A percentile compares a stretch with the other conserved stretches of the same genome.
These are phyloP conservation scores for Poeciliopsis prolifica DNA, from an alignment of 2,113 vertebrate species.

Conservation along the genomic window DNA sequence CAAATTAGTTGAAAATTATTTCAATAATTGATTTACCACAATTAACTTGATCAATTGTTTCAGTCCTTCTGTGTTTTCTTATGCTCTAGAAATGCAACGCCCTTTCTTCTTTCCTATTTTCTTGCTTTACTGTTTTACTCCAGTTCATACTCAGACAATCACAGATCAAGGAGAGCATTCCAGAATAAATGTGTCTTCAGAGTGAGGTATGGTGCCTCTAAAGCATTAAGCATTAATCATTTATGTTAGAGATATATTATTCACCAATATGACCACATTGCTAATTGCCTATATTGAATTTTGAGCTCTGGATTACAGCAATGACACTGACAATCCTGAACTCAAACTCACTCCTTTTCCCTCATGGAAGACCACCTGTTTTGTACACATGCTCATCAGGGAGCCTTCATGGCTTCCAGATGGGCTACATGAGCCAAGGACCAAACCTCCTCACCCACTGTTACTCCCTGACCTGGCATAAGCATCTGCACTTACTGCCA, in stretches of 20 bases:
- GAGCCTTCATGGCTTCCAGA: constrained; percentile 58
- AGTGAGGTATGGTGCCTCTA: neutral
- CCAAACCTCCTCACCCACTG: constrained; percentile 34
- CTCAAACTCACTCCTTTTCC: constrained; percentile 24
- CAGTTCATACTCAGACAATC: neutral
- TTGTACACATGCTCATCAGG: constrained; percentile 58
- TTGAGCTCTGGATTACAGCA: neutral
- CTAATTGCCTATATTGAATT: neutral
- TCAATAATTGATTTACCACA: too few relatives aligned
- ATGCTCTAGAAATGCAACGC: neutral
- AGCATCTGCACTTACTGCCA: constrained; percentile 60
- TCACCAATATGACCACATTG: neutral
- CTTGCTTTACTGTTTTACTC: neutral
- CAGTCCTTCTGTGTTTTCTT: neutral
- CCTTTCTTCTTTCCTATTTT: neutral
- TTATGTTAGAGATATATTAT: neutral
- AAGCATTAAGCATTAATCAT: neutral
- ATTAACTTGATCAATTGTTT: too few relatives aligned
- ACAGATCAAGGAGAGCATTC: neutral
- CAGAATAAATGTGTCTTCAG: neutral
- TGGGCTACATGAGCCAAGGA: constrained; percentile 61
- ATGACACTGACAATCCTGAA: constrained; percentile 10
- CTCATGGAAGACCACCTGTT: constrained; percentile 58
- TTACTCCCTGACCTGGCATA: constrained; percentile 70
- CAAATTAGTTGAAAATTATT: too few relatives aligned